Conservation (phyloP, 2,113 vertebrate species). For the Nycticorax nycticorax region DNA sequence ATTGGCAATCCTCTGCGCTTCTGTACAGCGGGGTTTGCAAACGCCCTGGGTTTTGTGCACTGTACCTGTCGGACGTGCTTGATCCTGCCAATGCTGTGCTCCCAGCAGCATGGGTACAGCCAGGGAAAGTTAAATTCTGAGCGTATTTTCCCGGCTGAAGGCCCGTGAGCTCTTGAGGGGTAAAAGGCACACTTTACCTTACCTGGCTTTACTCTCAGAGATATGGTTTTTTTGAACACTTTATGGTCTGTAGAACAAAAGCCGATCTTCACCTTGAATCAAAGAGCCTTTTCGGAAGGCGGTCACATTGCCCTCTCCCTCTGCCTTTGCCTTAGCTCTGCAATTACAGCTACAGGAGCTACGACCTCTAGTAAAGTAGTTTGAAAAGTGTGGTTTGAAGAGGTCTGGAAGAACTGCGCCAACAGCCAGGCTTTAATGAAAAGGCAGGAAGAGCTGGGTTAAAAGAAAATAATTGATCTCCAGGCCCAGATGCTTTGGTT, state of each 20-base stretch:
- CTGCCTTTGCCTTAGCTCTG: not conserved
- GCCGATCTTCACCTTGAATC: not conserved
- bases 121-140: not conserved
- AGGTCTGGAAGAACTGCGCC: not conserved
- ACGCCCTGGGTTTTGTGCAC: not conserved
- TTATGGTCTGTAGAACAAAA: not conserved
- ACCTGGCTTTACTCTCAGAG: not conserved
- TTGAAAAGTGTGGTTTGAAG: not conserved
- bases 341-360: constrained; percentile 14
- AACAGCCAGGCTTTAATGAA: not conserved
- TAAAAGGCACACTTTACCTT: not conserved
- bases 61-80: not conserved
- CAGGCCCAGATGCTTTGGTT: not conserved
- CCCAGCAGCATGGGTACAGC: not conserved
- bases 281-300: not conserved
- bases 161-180: not conserved
- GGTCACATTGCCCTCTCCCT: not conserved
- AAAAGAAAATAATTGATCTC: not conserved
- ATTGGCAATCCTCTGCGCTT: not conserved
- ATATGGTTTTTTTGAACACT: not conserved
- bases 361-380: not conserved
- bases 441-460: not conserved
- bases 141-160: not conserved
- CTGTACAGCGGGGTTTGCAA: not conserved
- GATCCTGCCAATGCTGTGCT: not conserved